Evolutionary conservation across 2,113 vertebrate species (phyloP).

Genomic region (Mastomys coucha): DNA sequence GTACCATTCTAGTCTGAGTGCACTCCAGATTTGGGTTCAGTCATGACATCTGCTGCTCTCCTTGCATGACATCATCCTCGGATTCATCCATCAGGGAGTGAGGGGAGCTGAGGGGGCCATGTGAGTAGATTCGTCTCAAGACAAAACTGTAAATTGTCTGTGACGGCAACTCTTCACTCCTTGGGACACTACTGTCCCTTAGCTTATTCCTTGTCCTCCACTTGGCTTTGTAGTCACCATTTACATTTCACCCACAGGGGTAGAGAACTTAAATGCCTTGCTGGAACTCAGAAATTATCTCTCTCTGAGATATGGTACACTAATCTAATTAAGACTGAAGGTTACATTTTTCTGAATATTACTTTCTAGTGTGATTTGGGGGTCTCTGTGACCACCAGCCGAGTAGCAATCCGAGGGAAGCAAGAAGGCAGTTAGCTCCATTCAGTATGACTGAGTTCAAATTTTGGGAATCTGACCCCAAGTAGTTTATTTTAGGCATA

Average conservation of each 20-base stretch:
- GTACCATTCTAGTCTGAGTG: neutral
- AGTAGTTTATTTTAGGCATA: neutral
- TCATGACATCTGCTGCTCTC: neutral
- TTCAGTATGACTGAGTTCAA: neutral
- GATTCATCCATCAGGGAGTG: neutral
- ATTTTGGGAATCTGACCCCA: neutral
- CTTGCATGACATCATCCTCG: neutral
- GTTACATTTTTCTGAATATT: conserved; percentile 17
- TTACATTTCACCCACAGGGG: neutral
- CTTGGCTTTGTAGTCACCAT: neutral
- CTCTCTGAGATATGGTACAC: neutral
- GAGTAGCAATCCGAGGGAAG: neutral
- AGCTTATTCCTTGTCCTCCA: neutral
- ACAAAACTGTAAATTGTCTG: neutral
- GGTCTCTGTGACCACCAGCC: neutral
- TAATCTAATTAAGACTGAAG: neutral
- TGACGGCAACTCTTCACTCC: neutral
- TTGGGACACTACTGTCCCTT: neutral
- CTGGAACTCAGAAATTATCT: neutral
- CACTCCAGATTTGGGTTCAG: neutral
- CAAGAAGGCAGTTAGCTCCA: neutral
- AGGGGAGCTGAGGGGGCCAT: neutral
- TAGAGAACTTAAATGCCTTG: neutral
- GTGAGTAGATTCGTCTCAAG: neutral
- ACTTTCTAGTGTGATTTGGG: neutral